Conservation (phyloP, 2,888 invertebrate genomes). For the Chalcis sispes region DNA sequence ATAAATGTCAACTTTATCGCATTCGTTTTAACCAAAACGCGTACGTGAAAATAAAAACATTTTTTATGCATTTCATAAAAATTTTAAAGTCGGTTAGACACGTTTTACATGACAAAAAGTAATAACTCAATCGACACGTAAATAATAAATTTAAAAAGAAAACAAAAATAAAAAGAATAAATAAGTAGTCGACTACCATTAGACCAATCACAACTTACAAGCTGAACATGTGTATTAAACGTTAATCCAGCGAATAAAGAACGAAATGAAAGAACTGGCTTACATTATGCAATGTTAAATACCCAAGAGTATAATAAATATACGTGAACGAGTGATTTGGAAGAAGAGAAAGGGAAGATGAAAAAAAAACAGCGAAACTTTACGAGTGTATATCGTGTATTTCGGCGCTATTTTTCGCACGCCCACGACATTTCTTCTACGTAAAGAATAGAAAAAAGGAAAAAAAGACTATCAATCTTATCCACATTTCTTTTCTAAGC, state of each 20-base stretch:
- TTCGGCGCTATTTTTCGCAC: constrained; percentile 37
- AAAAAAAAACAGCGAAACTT: constrained; percentile 31
- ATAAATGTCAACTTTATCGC: too few relatives aligned
- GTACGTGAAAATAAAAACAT: too few relatives aligned
- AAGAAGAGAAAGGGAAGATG: constrained; percentile 4
- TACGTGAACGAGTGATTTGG: constrained; percentile 32
- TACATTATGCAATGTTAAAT: constrained; percentile 40
- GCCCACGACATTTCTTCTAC: constrained; percentile 24
- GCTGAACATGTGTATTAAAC: constrained; percentile 29
- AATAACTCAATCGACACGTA: too few relatives aligned
- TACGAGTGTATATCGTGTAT: constrained; percentile 8
- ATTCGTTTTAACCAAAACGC: too few relatives aligned
- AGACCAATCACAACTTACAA: constrained; percentile 8
- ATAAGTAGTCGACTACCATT: background rate
- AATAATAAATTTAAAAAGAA: too few relatives aligned
- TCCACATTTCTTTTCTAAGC: constrained; percentile 23
- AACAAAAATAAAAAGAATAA: background rate
- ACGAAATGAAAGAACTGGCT: constrained; percentile 18
- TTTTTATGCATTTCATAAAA: too few relatives aligned
- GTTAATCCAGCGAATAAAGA: too few relatives aligned
- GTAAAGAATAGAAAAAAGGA: background rate
- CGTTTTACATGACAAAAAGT: too few relatives aligned
- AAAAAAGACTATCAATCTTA: constrained; percentile 36
- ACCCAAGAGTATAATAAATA: constrained; percentile 47
- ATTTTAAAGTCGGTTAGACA: too few relatives aligned